Percentiles rank a stretch among this genome's conserved stretches.
phyloP scores from a whole-genome alignment of 2,113 vertebrate genomes.

The Lampris megalopsis region DNA sequence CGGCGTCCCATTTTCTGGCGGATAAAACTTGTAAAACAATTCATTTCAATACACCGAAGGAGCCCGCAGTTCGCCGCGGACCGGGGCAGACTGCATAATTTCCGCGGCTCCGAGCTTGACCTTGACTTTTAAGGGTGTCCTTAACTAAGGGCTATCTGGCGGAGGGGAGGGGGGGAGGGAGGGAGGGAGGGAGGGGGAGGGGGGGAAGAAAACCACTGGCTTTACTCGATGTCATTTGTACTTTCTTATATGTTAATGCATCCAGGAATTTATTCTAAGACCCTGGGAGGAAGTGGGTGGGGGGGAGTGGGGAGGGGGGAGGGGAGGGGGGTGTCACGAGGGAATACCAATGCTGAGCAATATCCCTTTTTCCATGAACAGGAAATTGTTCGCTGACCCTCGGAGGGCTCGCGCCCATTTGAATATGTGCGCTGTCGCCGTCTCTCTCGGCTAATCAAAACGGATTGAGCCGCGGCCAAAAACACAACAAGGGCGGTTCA shows the following conservation, averaged over 20 bases:
- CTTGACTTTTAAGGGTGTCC: slow-evolving; percentile 71
- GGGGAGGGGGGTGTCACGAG: slow-evolving; percentile 35
- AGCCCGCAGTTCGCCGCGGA: slow-evolving; percentile 54
- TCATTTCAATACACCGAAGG: slow-evolving; percentile 74
- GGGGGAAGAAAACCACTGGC: slow-evolving; percentile 48
- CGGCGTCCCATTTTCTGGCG: slow-evolving; percentile 68
- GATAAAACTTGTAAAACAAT: slow-evolving; percentile 72
- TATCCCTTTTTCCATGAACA: slow-evolving; percentile 70
- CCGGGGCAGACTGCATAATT: slow-evolving; percentile 65
- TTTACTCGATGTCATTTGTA: slow-evolving; percentile 62
- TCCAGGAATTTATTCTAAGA: slow-evolving; percentile 70
- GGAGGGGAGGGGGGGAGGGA: too few species aligned
- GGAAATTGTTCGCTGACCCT: slow-evolving; percentile 74
- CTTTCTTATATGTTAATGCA: slow-evolving; percentile 76
- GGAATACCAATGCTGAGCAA: slow-evolving; percentile 68
- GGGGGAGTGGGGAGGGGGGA: too few species aligned
- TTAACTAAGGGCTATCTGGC: slow-evolving; percentile 75
- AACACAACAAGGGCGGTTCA: slow-evolving; percentile 66
- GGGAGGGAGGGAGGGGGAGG: neutral
- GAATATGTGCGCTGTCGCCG: slow-evolving; percentile 69
- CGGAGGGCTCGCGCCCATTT: slow-evolving; percentile 68
- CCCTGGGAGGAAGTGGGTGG: slow-evolving; percentile 28
- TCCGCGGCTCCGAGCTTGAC: slow-evolving; percentile 65
- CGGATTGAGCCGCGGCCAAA: slow-evolving; percentile 67
- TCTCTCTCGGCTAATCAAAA: slow-evolving; percentile 65